phyloP scores from a whole-genome alignment of 53 echinoderm and acorn worm species.

The Stichopus horrens region DNA sequence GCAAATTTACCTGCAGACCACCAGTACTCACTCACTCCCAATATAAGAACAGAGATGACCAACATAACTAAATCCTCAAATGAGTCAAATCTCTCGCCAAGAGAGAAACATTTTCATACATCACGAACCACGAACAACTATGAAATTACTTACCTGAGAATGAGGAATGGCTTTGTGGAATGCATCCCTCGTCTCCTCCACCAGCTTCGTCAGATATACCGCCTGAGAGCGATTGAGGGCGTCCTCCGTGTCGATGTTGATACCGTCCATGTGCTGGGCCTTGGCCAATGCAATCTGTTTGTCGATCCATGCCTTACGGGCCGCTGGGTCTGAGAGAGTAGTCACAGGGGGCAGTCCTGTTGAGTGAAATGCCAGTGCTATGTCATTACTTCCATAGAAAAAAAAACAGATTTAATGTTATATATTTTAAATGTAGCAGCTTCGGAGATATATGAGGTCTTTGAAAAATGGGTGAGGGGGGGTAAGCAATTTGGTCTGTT shows the following conservation, averaged over 20 bases:
- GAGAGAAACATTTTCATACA: not conserved
- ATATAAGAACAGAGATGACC: not conserved
- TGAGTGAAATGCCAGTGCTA: not conserved
- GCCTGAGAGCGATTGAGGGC: slow-evolving; percentile 63
- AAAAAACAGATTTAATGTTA: no score
- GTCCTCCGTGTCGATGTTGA: slow-evolving; percentile 89
- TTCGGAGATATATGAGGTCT: no score
- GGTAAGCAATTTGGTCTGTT: no score
- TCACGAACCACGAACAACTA: not conserved
- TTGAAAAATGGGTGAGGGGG: no score
- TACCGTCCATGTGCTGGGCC: slow-evolving; percentile 76
- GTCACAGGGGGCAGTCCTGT: slow-evolving; percentile 60
- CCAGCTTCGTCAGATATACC: slow-evolving; percentile 67
- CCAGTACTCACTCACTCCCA: not conserved
- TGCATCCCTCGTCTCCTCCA: slow-evolving; percentile 61
- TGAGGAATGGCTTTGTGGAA: slow-evolving; percentile 72
- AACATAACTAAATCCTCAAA: not conserved
- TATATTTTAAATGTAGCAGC: no score
- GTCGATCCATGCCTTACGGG: slow-evolving; percentile 66
- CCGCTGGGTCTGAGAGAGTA: slow-evolving; percentile 53
- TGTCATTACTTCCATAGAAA: no score
- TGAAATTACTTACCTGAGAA: slow-evolving; percentile 73
- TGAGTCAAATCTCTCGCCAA: not conserved
- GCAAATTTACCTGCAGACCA: not conserved
- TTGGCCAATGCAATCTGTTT: slow-evolving; percentile 56